Base-by-base conservation (phyloP, 1,140 invertebrate species). In the Drosophila repleta region DNA sequence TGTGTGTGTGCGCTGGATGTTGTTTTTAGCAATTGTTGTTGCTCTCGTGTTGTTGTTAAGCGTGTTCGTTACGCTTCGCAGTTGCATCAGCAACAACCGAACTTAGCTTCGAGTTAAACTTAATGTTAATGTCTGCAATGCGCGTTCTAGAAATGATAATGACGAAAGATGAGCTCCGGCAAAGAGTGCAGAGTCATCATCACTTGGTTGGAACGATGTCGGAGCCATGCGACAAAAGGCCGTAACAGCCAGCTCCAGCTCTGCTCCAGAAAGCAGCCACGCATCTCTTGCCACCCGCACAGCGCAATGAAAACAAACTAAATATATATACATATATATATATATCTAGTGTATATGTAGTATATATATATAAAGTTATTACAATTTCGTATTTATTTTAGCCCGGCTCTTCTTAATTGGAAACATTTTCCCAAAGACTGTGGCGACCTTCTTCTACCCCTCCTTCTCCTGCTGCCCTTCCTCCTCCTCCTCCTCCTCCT, bases 141-240 rank as follows among this genome's bases (percentile, higher is more conserved):
- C 77, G 77, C 81, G 79, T 87, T 87, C 78, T 80, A 87, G 71
- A 88, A 82, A 79, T 88, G 78, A 87, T 88, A 87, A 87, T 87
- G 84, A 87, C 72, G 18, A 52, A 71, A 70, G 67, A 55, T 61
- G 58, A 65, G 41, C 20, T 46, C 45, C 60, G n/a, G 35, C 24
- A 62, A 70, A 63, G 15, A 63, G 15, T 69, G 66, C 71, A 75
- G 55, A 55, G 72, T 71, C 67, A 75, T 64, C 53, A 75, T 64
- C 53, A 60, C 53, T 53, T 62, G 68, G 37, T 49, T 66, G 62
- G 29, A 72, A 56, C 55, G 15, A 58, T 66, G 68, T 43, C 61
- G 52, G 53, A 53, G 55, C 55, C 39, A 58, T 70, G 71, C 55
- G 71, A 69, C 71, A 74, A 70, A 68, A 21, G n/a, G 49, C 63